Base-by-base conservation (phyloP, 2,797 vertebrate genomes). In the Syncerus caffer region DNA sequence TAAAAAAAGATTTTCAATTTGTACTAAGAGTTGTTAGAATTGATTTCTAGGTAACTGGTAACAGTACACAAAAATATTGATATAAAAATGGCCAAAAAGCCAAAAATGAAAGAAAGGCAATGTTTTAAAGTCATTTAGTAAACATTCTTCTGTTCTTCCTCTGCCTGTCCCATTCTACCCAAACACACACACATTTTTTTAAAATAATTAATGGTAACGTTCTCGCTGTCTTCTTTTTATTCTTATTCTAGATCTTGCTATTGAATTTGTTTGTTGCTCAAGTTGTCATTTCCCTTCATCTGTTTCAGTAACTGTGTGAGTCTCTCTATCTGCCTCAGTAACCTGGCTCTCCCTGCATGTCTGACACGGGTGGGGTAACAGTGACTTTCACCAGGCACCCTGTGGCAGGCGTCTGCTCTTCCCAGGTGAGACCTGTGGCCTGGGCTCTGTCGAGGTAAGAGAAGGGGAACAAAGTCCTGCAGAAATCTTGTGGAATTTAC, bases 51-150 rank as follows among this genome's bases (percentile, higher is more conserved):
- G 12, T 90, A 31, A 27, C 62, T 93, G 57, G 3, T n/a, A 38
- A 45, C 58, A 16, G 31, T 93, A 71, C 55, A 25, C 42, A 79
- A 80, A 85, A 79, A 27, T 57, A 47, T 29, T 92, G 29, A 42
- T 67, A 14, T 45, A 64, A 96, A 95, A 74, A 85, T 85, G 29
- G 15, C 92, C 92, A 51, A 84, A 89, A 94, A 86, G 17, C 51
- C 87, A 88, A 92, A 93, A 93, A 42, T n/a, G 50, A 92, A 90
- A 90, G 27, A 87, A 92, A 85, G 60, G 16, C 80, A 57, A 25
- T 71, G 47, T 51, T 87, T 47, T 64, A 27, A 92, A 62, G 23
- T 31, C 91, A 14, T 93, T 62, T 85, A 82, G 74, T 58, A 93
- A 89, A 19, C 23, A 19, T 78, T 88, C 42, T 57, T 55, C 55